These are phyloP conservation scores for Bufo gargarizans DNA, from an alignment of 2,113 vertebrate genomes.

Conservation along the genomic window DNA sequence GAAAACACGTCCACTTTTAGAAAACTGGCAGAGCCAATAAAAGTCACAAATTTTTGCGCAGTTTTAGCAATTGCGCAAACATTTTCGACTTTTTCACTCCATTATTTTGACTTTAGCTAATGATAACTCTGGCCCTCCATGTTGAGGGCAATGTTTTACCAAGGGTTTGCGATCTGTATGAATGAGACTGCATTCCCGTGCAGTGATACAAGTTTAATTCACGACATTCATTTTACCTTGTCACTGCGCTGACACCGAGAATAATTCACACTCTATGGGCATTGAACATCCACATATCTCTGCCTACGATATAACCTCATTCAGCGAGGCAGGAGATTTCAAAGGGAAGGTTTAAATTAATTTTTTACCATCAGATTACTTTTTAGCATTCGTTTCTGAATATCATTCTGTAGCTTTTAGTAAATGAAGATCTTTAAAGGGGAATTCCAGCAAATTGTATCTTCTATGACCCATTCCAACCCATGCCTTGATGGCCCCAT, in stretches of 20 bases:
- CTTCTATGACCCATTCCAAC: background rate
- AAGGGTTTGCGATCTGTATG: background rate
- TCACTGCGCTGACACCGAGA: background rate
- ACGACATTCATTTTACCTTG: slow-evolving; percentile 17
- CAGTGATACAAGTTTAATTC: background rate
- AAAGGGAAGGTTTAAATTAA: background rate
- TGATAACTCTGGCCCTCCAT: background rate
- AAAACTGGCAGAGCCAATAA: too few relatives aligned
- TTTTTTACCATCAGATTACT: background rate
- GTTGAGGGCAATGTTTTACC: background rate
- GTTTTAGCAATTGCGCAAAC: too few relatives aligned
- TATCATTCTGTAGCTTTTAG: background rate
- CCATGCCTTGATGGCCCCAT: background rate
- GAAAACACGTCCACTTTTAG: too few relatives aligned
- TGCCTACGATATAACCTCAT: background rate
- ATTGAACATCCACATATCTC: background rate
- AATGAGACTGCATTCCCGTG: background rate
- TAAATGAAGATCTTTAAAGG: background rate
- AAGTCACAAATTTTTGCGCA: too few relatives aligned
- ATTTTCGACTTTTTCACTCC: too few relatives aligned
- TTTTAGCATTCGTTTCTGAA: background rate
- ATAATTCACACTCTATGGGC: background rate
- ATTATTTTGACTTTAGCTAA: too few relatives aligned
- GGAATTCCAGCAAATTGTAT: background rate
- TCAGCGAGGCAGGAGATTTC: background rate